phyloP scores from a whole-genome alignment of 53 echinoderm and acorn worm genomes.

The Actinopyga echinites region DNA sequence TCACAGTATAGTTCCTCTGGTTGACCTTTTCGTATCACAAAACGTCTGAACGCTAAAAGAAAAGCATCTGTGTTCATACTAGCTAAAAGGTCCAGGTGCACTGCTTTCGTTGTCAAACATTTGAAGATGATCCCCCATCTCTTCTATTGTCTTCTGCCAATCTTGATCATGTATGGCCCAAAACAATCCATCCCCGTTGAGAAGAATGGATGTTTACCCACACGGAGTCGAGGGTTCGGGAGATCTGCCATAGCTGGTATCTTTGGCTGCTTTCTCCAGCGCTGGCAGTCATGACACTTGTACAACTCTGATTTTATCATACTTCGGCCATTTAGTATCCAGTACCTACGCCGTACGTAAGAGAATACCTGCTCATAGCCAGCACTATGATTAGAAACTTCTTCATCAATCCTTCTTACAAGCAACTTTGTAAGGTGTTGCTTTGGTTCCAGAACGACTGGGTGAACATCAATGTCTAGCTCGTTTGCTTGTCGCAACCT shows the following conservation, averaged over 20 bases:
- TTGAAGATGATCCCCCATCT: constrained; percentile 57
- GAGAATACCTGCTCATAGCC: constrained; percentile 36
- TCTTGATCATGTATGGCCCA: constrained; percentile 54
- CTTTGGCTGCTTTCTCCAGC: constrained; percentile 33
- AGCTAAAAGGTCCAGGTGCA: constrained; percentile 42
- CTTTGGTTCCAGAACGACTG: constrained; percentile 18
- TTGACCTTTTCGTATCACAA: constrained; percentile 35
- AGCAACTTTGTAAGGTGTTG: constrained; percentile 39
- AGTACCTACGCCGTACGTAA: constrained; percentile 23
- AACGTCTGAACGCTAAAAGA: constrained; percentile 53
- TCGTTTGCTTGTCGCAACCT: constrained; percentile 13
- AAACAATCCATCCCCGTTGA: constrained; percentile 62
- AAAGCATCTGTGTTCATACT: constrained; percentile 40
- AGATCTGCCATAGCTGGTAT: constrained; percentile 59
- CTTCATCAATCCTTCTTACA: constrained; percentile 17
- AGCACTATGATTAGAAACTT: constrained; percentile 41
- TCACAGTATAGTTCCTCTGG: constrained; percentile 28
- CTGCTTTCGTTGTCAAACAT: constrained; percentile 49
- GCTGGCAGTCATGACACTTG: constrained; percentile 38
- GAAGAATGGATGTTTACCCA: constrained; percentile 52
- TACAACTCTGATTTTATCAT: constrained; percentile 33
- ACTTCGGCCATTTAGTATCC: constrained; percentile 38
- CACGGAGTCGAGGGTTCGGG: constrained; percentile 25
- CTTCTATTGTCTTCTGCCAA: constrained; percentile 37
- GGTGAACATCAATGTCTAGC: constrained; percentile 19